phyloP scores from a whole-genome alignment of 2,888 invertebrate genomes.

The Drosophila neonasuta region DNA sequence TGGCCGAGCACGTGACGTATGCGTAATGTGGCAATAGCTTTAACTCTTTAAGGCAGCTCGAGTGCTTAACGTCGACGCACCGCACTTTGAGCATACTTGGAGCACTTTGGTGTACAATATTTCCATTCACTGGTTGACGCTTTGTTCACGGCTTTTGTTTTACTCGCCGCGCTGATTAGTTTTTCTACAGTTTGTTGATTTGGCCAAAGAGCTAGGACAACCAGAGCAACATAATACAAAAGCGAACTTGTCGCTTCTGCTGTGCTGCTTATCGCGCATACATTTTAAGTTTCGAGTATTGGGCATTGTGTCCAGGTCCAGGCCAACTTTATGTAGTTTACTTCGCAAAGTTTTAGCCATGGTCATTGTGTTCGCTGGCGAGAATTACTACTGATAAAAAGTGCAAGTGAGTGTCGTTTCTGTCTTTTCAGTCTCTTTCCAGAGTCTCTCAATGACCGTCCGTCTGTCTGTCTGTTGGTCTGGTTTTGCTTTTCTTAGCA shows the following conservation, averaged over 20 bases:
- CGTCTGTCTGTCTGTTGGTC: not conserved
- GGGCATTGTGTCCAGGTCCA: slow-evolving; percentile 48
- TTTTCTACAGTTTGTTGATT: slow-evolving; percentile 58
- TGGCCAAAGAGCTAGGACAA: slow-evolving; percentile 44
- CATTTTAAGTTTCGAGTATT: slow-evolving; percentile 71
- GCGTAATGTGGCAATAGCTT: slow-evolving; percentile 43
- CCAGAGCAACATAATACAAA: slow-evolving; percentile 23
- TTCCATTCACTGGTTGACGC: slow-evolving; percentile 24
- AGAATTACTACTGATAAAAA: slow-evolving; percentile 64
- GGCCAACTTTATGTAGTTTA: slow-evolving; percentile 52
- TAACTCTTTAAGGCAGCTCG: slow-evolving; percentile 51
- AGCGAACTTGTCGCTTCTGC: slow-evolving; percentile 28
- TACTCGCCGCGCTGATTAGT: slow-evolving; percentile 65
- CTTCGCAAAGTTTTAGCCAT: slow-evolving; percentile 41
- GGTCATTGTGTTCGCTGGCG: slow-evolving; percentile 55
- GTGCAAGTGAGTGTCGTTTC: slow-evolving; percentile 44
- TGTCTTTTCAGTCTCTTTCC: not conserved
- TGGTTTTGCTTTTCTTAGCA: slow-evolving; percentile 15
- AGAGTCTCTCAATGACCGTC: not conserved
- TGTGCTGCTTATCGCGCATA: slow-evolving; percentile 59
- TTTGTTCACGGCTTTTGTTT: slow-evolving; percentile 57
- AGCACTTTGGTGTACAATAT: not conserved
- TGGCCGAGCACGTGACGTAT: slow-evolving; percentile 56
- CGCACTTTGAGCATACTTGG: not conserved
- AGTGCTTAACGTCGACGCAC: not conserved